phyloP scores from a whole-genome alignment of 2,797 vertebrate genomes.

The Molossus alvarezi region DNA sequence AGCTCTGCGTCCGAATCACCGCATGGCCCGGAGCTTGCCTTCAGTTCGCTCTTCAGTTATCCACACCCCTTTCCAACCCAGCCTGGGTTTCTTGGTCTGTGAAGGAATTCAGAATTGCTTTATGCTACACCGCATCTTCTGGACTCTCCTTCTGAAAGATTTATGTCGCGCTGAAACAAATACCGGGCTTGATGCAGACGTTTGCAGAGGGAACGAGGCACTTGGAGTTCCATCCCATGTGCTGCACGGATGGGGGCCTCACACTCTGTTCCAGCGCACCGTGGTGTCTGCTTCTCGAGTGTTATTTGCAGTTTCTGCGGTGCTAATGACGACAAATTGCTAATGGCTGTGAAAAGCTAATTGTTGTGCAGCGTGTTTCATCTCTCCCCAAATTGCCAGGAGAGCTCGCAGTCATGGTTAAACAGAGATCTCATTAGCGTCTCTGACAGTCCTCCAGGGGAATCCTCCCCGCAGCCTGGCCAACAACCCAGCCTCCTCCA shows the following conservation, averaged over 20 bases:
- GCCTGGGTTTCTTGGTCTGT: conserved; percentile 47
- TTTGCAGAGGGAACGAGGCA: background rate
- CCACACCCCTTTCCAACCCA: background rate
- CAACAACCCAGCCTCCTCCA: background rate
- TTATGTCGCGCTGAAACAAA: conserved; percentile 43
- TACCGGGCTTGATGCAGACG: background rate
- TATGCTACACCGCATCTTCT: conserved; percentile 9
- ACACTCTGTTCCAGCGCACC: background rate
- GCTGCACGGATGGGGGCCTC: background rate
- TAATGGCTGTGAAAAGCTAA: conserved; percentile 84
- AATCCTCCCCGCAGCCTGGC: conserved; percentile 16
- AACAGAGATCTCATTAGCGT: conserved; percentile 76
- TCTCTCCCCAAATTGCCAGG: conserved; percentile 57
- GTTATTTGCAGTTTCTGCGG: conserved; percentile 68
- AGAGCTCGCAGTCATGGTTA: conserved; percentile 62
- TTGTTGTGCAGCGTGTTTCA: conserved; percentile 83
- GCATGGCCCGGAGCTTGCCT: background rate
- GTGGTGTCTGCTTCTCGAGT: background rate
- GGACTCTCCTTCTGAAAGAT: conserved; percentile 62
- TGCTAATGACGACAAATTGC: conserved; percentile 83
- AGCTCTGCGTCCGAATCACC: conserved; percentile 8
- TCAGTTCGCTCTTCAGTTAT: conserved; percentile 51
- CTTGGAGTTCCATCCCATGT: background rate
- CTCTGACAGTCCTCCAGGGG: conserved; percentile 58
- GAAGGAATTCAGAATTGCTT: conserved; percentile 56